Evolutionary conservation across 2,888 invertebrate species (phyloP), one percentile per base, ranked within the genome.

Genomic region (Spisula subtruncata): DNA sequence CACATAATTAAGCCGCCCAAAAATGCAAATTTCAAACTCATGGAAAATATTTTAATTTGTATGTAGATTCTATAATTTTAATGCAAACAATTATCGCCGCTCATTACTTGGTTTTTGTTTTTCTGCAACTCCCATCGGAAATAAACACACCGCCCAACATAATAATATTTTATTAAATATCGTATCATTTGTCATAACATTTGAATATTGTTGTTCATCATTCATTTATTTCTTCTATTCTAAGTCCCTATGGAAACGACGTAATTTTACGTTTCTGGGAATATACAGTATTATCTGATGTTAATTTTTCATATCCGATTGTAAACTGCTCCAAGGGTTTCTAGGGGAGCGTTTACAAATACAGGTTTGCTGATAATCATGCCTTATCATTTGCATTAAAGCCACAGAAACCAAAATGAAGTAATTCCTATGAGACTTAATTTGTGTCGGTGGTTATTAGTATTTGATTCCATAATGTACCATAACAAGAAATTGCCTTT

Each of bases 131-230:
- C 80, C 80, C 41, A 80, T 5, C 41, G 48, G 41, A 80, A 46
- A 80, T 46, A 18, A 16, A 48, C 10, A 80, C 80, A 80, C 80
- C 16, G 32, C 20, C 32, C 56, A 79, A n/a, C n/a, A n/a, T n/a
- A n/a, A n/a, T n/a, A n/a, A n/a, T n/a, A n/a, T n/a, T n/a, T n/a
- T n/a, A n/a, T 54, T 20, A 32, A 48, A 46, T 54, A 79, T 85
- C 51, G 80, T 85, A 79, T 56, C 86, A 86, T 86, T 86, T 60
- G 66, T 86, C 81, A 86, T 86, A 86, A 81, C 86, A 83, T 71
- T 79, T 86, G 89, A 89, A 56, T 86, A 66, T 54, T 86, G 60
- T 83, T 89, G 86, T 86, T 89, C 83, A 86, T 86, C 86, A 83
- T 86, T 60, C 80, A 71, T 71, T 71, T 32, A 29, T 71, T 71